Conservation (phyloP, 2,113 vertebrate genomes). For the Thermophis baileyi region DNA sequence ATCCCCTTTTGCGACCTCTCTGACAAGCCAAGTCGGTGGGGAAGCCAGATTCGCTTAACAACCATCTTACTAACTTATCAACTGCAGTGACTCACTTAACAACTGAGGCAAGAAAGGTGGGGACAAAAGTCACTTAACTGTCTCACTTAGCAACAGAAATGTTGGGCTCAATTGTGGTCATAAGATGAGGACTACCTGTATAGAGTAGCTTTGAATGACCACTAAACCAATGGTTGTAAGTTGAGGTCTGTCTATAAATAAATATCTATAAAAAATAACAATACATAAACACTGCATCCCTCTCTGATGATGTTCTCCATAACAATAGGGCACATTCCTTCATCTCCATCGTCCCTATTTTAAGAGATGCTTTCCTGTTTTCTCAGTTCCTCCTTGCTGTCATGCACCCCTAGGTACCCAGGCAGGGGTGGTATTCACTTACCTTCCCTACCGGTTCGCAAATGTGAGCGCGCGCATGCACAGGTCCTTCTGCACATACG, state of each 20-base stretch:
- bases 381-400: background rate
- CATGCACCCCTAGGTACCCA: background rate
- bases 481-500: too few relatives aligned
- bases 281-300: background rate
- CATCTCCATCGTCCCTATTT: background rate
- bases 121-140: background rate
- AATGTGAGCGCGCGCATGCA: too few relatives aligned
- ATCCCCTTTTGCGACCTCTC: background rate
- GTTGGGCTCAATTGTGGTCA: background rate
- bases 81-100: background rate
- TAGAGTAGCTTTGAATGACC: background rate
- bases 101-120: background rate
- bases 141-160: background rate
- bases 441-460: too few relatives aligned
- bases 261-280: background rate
- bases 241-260: background rate
- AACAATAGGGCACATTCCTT: background rate
- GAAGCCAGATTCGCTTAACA: background rate
- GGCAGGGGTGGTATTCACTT: too few relatives aligned
- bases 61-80: background rate
- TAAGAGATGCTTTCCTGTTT: background rate
- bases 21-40: background rate
- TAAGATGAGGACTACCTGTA: background rate
- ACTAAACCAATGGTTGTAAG: background rate
- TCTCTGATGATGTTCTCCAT: too few relatives aligned